Conservation (phyloP, 2,888 invertebrate species). For the Diarsia dahlii region DNA sequence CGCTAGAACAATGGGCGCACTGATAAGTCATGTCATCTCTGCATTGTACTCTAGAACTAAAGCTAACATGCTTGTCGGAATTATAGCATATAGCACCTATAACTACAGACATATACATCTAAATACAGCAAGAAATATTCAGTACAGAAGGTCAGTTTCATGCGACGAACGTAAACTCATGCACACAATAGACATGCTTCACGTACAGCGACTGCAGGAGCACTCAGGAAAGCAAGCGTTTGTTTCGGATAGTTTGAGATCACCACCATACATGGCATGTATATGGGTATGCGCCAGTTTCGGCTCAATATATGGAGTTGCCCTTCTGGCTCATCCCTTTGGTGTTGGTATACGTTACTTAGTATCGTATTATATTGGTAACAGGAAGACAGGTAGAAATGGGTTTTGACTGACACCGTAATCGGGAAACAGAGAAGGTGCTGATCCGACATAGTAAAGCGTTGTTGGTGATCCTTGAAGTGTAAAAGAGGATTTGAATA, state of each 20-base stretch:
- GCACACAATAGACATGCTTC: background rate
- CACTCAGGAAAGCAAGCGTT: slow-evolving; percentile 1
- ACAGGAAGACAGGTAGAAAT: slow-evolving; percentile 5
- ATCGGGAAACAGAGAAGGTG: slow-evolving; percentile 1
- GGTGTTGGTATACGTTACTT: background rate
- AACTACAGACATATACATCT: background rate
- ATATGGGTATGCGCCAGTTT: background rate
- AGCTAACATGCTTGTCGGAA: slow-evolving; percentile 20
- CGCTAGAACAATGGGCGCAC: slow-evolving; percentile 34
- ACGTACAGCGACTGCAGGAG: background rate
- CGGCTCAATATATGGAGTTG: background rate
- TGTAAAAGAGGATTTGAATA: background rate
- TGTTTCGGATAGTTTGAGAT: background rate
- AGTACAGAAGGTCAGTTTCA: background rate
- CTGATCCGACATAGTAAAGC: background rate
- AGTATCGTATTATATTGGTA: background rate
- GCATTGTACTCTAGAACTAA: slow-evolving; percentile 39
- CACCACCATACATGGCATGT: too few relatives aligned
- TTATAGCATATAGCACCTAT: slow-evolving; percentile 20
- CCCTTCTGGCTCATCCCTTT: background rate
- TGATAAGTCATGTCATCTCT: slow-evolving; percentile 48
- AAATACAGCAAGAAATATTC: background rate
- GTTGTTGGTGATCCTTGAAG: background rate
- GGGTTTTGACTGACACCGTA: background rate
- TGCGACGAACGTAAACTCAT: background rate